Conservation (phyloP, 2,113 vertebrate species). For the Mustela nigripes region DNA sequence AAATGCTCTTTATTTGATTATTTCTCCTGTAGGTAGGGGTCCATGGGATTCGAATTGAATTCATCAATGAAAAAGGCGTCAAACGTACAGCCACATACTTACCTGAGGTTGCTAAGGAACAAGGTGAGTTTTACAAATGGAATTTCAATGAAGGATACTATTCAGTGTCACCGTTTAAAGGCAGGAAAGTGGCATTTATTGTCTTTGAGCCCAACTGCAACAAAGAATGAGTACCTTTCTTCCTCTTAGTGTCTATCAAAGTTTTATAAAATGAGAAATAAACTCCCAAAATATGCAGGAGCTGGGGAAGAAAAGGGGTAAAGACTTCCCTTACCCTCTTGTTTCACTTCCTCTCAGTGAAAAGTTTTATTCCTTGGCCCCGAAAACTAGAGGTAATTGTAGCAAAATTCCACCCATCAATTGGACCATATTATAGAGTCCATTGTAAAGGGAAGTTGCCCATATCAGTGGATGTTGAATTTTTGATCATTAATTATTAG, state of each 20-base stretch:
- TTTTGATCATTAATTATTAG: constrained; percentile 16
- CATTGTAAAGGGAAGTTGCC: background rate
- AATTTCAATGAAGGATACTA: background rate
- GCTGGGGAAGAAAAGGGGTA: background rate
- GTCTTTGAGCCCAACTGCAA: background rate
- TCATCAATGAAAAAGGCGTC: constrained; percentile 93
- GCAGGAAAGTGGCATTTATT: background rate
- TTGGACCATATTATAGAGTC: background rate
- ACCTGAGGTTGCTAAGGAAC: constrained; percentile 94
- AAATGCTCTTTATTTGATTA: constrained; percentile 81
- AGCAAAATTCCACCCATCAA: background rate
- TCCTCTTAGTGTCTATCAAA: background rate
- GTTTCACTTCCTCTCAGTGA: constrained; percentile 17
- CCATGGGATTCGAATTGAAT: constrained; percentile 94
- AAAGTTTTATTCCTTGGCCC: constrained; percentile 10
- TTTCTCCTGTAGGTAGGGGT: constrained; percentile 91
- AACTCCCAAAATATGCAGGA: background rate
- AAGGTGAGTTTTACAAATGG: constrained; percentile 87
- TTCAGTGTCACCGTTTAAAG: background rate
- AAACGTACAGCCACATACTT: constrained; percentile 94
- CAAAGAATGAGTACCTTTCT: background rate
- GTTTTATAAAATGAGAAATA: background rate
- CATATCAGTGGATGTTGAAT: background rate
- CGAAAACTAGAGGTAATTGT: background rate
- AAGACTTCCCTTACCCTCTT: background rate